A percentile compares a stretch with the other conserved stretches of the same genome.
Evolutionary conservation across 2,888 invertebrate species (phyloP).

Genomic region (Tryphoninae sp.): DNA sequence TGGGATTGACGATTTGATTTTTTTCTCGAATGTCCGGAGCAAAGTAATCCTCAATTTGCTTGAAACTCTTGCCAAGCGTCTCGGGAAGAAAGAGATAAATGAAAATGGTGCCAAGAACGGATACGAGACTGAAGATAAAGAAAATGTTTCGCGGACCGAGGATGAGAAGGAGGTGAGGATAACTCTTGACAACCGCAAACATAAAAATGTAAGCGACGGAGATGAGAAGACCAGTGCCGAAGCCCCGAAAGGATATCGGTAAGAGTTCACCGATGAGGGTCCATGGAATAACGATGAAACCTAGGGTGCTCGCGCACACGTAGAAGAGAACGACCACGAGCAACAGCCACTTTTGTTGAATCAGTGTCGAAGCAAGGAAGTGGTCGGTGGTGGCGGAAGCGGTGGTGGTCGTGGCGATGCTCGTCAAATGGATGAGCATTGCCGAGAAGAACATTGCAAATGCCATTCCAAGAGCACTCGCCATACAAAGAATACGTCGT

Average conservation of each 20-base stretch:
- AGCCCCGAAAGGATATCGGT: slow-evolving; percentile 82
- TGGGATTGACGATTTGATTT: background rate
- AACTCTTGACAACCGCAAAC: slow-evolving; percentile 83
- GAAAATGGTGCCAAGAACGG: slow-evolving; percentile 81
- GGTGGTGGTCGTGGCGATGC: slow-evolving; percentile 66
- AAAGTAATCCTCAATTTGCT: slow-evolving; percentile 83
- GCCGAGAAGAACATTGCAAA: slow-evolving; percentile 80
- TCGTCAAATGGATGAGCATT: slow-evolving; percentile 74
- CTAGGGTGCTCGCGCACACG: slow-evolving; percentile 83
- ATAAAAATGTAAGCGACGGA: slow-evolving; percentile 83
- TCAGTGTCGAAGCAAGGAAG: slow-evolving; percentile 64
- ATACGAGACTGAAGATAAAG: slow-evolving; percentile 81
- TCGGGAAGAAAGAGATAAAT: slow-evolving; percentile 83
- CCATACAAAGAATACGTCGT: slow-evolving; percentile 82
- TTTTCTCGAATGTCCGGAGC: slow-evolving; percentile 12
- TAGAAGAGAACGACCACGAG: slow-evolving; percentile 82
- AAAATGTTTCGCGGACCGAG: slow-evolving; percentile 82
- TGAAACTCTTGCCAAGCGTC: slow-evolving; percentile 83
- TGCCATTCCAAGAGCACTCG: slow-evolving; percentile 83
- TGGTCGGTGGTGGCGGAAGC: slow-evolving; percentile 66
- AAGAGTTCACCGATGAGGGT: slow-evolving; percentile 83
- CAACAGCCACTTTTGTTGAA: slow-evolving; percentile 79
- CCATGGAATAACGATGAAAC: slow-evolving; percentile 84
- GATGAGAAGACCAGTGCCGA: slow-evolving; percentile 82
- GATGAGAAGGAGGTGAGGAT: slow-evolving; percentile 81